Evolutionary conservation across 2,113 vertebrate genomes (phyloP), one percentile per base, ranked within the genome.

Genomic region (Nyctereutes procyonoides): DNA sequence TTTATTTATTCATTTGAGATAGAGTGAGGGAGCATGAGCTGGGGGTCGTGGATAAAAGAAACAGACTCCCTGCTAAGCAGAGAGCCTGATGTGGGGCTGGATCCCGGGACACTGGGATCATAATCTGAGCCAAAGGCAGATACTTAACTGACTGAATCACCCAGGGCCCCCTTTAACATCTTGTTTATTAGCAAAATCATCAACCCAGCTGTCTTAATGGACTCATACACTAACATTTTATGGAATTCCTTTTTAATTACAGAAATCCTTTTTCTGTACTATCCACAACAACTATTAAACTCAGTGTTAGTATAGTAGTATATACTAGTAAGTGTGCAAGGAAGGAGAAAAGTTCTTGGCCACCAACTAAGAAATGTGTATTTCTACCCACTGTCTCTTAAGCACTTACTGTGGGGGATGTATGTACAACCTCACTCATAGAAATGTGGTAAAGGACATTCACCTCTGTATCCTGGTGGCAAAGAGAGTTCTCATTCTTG

Each of bases 151-250:
- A 43, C 43, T 43, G 43, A 43, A 43, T 43, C 43, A 43, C 43
- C 43, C 43, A 43, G 43, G 43, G 43, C 43, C 43, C 43, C 43
- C 43, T 51, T 99, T 99, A 88, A 99, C 99, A 90, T 99, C 99
- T 97, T 99, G 99, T 96, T 99, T 99, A 98, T 99, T 99, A 92
- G 99, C 99, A 99, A 99, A 92, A 99, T 99, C 98, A 99, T 98
- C 98, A 99, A 97, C 15, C 99, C 99, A 32, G 99, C 99, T 98
- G 99, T 99, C 96, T 98, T 99, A 95, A 99, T 96, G 96, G 99
- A 99, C 99, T 60, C 20, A 85, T 26, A 3, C 3, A 30, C 26
- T 51, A 74, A 65, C 65, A 32, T 63, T 82, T 74, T 83, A 32
- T 67, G 58, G 7, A 76, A 19, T 77, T 83, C 16, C 43, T 69